A percentile compares a stretch with the other conserved stretches of the same genome.
Evolutionary conservation across 2,797 vertebrate species (phyloP).

Genomic region (Lagorchestes hirsutus): DNA sequence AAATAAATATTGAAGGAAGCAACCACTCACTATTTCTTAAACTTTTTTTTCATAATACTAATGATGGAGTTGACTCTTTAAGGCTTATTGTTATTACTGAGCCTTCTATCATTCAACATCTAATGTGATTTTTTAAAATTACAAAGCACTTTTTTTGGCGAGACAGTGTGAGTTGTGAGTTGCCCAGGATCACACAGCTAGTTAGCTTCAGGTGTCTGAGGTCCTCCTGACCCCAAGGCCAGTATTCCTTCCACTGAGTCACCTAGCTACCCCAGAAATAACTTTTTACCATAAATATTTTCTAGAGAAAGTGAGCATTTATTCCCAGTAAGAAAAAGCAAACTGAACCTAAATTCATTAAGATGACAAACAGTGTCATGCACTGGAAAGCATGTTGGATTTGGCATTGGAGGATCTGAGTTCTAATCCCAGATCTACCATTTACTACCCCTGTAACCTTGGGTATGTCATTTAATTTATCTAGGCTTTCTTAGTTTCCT

Average conservation of each 20-base stretch:
- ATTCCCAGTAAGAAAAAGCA: neutral
- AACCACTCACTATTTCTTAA: neutral
- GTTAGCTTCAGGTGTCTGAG: too few species aligned
- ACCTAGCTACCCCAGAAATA: neutral
- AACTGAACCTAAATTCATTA: neutral
- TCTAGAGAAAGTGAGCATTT: conserved; percentile 5
- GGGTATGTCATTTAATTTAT: neutral
- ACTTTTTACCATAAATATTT: conserved; percentile 19
- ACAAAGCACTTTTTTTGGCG: neutral
- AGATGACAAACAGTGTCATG: neutral
- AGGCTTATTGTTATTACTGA: conserved; percentile 9
- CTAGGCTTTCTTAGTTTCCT: neutral
- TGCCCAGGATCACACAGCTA: too few species aligned
- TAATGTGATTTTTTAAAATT: neutral
- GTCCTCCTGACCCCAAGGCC: too few species aligned
- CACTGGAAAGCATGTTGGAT: neutral
- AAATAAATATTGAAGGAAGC: conserved; percentile 11
- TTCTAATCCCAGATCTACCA: neutral
- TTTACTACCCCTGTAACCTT: neutral
- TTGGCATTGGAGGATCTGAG: neutral
- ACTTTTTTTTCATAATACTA: neutral
- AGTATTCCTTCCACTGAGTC: too few species aligned
- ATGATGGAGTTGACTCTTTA: conserved; percentile 29
- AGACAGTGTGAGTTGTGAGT: too few species aligned
- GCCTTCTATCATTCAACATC: neutral